These are phyloP conservation scores for Turnix velox DNA, from an alignment of 2,113 vertebrate genomes.

Conservation along the genomic window DNA sequence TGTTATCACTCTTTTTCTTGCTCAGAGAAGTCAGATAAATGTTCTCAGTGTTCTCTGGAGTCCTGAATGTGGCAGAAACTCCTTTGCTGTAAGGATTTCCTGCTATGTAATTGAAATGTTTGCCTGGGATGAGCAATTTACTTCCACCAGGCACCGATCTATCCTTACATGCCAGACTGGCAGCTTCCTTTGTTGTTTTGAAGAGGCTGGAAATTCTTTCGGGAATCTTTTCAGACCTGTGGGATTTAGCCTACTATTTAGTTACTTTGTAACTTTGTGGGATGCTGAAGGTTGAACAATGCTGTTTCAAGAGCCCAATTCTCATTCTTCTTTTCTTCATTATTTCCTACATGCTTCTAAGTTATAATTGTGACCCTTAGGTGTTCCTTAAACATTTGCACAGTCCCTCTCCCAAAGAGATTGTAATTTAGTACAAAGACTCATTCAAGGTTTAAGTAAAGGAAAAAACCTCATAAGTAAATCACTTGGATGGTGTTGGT, in stretches of 20 bases:
- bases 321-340: constrained; percentile 46
- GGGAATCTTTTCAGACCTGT: constrained; percentile 50
- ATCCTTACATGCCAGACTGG: constrained; percentile 61
- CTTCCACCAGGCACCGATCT: constrained; percentile 56
- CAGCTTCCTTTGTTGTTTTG: constrained; percentile 65
- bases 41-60: not conserved
- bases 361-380: not conserved
- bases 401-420: not conserved
- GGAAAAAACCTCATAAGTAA: not conserved
- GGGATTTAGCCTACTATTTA: constrained; percentile 48
- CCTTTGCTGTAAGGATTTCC: constrained; percentile 38
- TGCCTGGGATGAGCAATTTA: constrained; percentile 24
- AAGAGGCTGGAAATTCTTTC: constrained; percentile 62
- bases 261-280: constrained; percentile 55
- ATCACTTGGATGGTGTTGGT: not conserved
- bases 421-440: constrained; percentile 24
- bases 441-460: constrained; percentile 5
- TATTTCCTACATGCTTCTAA: constrained; percentile 25
- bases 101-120: constrained; percentile 51
- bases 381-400: constrained; percentile 35
- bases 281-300: constrained; percentile 52
- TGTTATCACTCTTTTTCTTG: not conserved
- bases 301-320: constrained; percentile 4
- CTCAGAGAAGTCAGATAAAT: not conserved
- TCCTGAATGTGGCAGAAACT: not conserved